Percentiles rank a stretch among this genome's conserved stretches.
These are phyloP conservation scores for Protonibea diacanthus DNA, from an alignment of 2,797 vertebrate species.

Conservation along the genomic window DNA sequence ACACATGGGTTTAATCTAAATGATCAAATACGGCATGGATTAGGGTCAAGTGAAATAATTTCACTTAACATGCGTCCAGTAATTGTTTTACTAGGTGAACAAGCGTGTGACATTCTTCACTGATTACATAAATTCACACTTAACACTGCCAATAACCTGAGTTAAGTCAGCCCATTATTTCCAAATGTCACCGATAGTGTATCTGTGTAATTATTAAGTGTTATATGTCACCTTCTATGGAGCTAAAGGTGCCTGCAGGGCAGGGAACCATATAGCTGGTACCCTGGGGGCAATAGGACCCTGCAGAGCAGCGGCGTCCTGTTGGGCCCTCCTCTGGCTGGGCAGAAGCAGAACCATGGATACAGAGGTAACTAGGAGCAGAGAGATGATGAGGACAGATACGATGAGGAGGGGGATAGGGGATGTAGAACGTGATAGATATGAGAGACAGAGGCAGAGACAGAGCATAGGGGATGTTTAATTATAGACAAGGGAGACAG, in stretches of 20 bases:
- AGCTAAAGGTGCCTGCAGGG: slow-evolving; percentile 83
- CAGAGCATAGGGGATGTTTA: slow-evolving; percentile 39
- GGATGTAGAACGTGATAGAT: slow-evolving; percentile 32
- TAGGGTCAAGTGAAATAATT: background rate
- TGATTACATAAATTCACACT: background rate
- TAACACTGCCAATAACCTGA: background rate
- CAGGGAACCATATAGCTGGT: slow-evolving; percentile 82
- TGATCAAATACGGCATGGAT: background rate
- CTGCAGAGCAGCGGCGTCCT: slow-evolving; percentile 82
- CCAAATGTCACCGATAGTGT: slow-evolving; percentile 37
- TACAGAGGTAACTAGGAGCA: slow-evolving; percentile 83
- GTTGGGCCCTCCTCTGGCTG: slow-evolving; percentile 78
- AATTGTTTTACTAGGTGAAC: slow-evolving; percentile 9
- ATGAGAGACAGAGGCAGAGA: slow-evolving; percentile 35
- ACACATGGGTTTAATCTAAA: background rate
- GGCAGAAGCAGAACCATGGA: slow-evolving; percentile 77
- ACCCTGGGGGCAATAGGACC: slow-evolving; percentile 85
- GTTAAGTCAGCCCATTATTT: slow-evolving; percentile 4
- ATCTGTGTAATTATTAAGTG: slow-evolving; percentile 24
- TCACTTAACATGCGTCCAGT: background rate
- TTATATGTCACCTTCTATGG: slow-evolving; percentile 76
- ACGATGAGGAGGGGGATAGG: slow-evolving; percentile 6
- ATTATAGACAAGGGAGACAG: slow-evolving; percentile 43
- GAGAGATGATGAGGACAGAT: slow-evolving; percentile 36
- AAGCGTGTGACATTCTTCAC: background rate